Percentiles rank a stretch among this genome's conserved stretches.
Conservation (phyloP, 2,797 vertebrate genomes). For the Diglossa cyanea region DNA sequence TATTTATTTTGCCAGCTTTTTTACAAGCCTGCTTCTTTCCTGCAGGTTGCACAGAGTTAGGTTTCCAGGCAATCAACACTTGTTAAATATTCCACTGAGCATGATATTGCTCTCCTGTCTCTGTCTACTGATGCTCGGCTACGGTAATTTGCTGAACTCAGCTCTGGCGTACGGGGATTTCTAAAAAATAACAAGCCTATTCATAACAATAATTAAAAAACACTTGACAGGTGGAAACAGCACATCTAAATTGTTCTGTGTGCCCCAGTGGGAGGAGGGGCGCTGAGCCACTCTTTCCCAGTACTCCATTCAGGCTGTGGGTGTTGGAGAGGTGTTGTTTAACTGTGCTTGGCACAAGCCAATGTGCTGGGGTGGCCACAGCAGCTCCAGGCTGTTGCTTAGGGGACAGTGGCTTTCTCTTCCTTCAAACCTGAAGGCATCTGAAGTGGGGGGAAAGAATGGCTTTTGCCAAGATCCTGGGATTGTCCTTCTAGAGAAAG, state of each 20-base stretch:
- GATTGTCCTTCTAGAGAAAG: neutral
- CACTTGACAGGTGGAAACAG: conserved; percentile 53
- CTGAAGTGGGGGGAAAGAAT: neutral
- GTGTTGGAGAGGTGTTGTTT: neutral
- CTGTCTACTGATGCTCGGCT: neutral
- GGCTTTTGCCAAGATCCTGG: neutral
- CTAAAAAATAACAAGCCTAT: conserved; percentile 60
- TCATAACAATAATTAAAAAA: conserved; percentile 70
- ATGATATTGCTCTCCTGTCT: conserved; percentile 62
- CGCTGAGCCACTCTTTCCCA: neutral
- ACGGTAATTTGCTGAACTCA: conserved; percentile 65
- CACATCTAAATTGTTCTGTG: conserved; percentile 20
- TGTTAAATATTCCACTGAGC: conserved; percentile 67
- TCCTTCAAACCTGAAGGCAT: neutral
- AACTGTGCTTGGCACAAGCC: neutral
- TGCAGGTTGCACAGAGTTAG: conserved; percentile 42
- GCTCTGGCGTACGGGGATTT: conserved; percentile 7
- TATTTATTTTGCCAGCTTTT: conserved; percentile 41
- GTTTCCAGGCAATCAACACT: conserved; percentile 63
- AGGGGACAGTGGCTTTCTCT: neutral
- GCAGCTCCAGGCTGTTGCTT: neutral
- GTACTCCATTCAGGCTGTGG: neutral
- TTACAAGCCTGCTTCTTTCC: conserved; percentile 11
- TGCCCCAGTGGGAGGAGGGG: neutral
- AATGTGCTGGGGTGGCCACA: neutral